Evolutionary conservation across 2,888 invertebrate species (phyloP), one percentile per base, ranked within the genome.

Genomic region (Panopea generosa): DNA sequence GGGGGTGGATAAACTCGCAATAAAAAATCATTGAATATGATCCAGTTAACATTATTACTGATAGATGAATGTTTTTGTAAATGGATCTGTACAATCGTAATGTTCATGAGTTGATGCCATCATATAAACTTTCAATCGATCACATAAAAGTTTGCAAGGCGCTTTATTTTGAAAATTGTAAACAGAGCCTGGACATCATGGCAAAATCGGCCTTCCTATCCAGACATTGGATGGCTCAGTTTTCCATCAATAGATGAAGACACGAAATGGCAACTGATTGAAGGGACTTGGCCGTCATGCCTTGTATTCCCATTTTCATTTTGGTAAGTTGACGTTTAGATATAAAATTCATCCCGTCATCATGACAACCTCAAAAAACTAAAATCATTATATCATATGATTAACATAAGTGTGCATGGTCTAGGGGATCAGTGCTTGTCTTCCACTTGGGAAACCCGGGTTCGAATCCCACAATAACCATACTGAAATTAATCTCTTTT

Each of bases 151-250:
- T 18, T 50, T 50, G 18, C 50, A 2, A 11, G 50, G 50, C 50
- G 50, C 50, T 50, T 50, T 50, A 20, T 50, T 50, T 50, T 50
- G 50, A 50, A 50, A n/a, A 50, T 50, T 11, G 11, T 22, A 50
- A 50, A 33, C 33, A 33, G 33, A 33, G 33, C 11, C 33, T 7
- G 33, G 33, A 11, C 24, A 50, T 20, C 3, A 50, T 50, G 50
- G 50, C 50, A 47, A 50, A 18, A 50, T 50, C 11, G 18, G 11
- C 50, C 50, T 18, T 3, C n/a, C 11, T 50, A 50, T 50, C 50
- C 22, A 14, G 50, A 50, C 22, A 50, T 50, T 20, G 50, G 50
- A 50, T 50, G 50, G n/a, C 50, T 50, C 24, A 20, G 22, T 22
- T 50, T 50, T 9, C 2, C 20, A 2, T 50, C 50, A 20, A 50